Evolutionary conservation across 2,888 invertebrate genomes (phyloP), one percentile per base, ranked within the genome.

Genomic region (Ornithoptera priamus): DNA sequence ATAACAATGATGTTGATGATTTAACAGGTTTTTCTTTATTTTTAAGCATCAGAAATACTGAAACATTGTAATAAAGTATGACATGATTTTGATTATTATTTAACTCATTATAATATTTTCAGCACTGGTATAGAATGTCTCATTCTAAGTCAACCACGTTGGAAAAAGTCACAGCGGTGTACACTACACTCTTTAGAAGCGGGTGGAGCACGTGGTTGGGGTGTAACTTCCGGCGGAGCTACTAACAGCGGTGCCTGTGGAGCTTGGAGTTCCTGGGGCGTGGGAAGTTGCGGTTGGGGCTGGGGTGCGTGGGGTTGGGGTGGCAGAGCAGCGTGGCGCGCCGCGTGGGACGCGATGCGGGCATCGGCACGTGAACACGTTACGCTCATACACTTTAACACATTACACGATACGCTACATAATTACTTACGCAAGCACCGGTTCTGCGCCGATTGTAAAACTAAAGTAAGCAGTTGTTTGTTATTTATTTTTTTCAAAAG

Each of bases 361-460:
- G 93, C 94, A 59, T 94, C 95, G 66, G 97, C 97, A 80, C 94
- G 96, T 68, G 96, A 96, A 79, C 97, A 98, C 87, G 96, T 98
- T 75, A 96, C 97, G 61, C 94, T 97, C 65, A 96, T 98, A 68
- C 97, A 98, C 88, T 96, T 96, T 75, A 95, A 96, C 81, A 96
- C 96, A 75, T 92, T 98, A 72, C 95, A 97, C 80, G 95, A 96
- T 72, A 98, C 98, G 20, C 93, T 98, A 57, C 97, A 98, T 81
- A 96, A 96, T 76, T 98, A 98, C 89, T 94, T 98, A 72, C 94
- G 97, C 77, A 98, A 98, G 91, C 98, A 98, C 86, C 95, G 97
- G 92, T 98, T 98, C 89, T 98, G 98, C 84, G 95, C 96, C 3
- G 98, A 98, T 84, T 98, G 98, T 85, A 96, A 97, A 77, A 97